Base-by-base conservation (phyloP, 2,888 invertebrate species). In the Microctonus hyperodae region DNA sequence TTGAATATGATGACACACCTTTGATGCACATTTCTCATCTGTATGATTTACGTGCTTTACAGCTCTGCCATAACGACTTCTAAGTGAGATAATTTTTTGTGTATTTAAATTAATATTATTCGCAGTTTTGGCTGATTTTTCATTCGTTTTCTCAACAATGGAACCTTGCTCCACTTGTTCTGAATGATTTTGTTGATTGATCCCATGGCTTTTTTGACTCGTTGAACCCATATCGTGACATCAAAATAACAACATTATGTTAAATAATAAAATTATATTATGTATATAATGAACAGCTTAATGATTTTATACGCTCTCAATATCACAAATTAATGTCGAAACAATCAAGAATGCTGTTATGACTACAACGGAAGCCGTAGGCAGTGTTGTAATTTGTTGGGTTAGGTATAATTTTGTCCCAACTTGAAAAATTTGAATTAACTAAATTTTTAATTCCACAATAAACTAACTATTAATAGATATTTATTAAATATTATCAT, bases 21-120 rank as follows among this genome's bases (percentile, higher is more conserved):
- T 78, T 69, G 70, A 50, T 33, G 66, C 71, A 23, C 69, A 70
- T 31, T 65, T 64, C 63, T 70, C 62, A 9, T 56, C 37, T 23
- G 16, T n/a, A 28, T 10, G 28, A 56, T 56, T 20, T n/a, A 44
- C 33, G 28, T 86, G 82, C 64, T 87, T 86, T 33, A 88, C 86
- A 60, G 87, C 84, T 78, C 90, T 85, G 9, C 90, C 90, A 80
- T 89, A 90, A 13, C 90, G 86, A 73, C 89, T 90, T 31, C 83
- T 86, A 9, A 23, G 13, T 37, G 63, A 31, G 16, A 20, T 20
- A 16, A 11, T 23, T 51, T 71, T 67, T 4, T 69, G 69, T 16
- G 67, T 65, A 40, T 7, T 65, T 53, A 61, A 62, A 35, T 55
- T 70, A 25, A 3, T 58, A 33, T 69, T 67, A 5, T 16, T 31